Evolutionary conservation across 2,888 invertebrate species (phyloP), one percentile per base, ranked within the genome.

Genomic region (Drosophila falleni): DNA sequence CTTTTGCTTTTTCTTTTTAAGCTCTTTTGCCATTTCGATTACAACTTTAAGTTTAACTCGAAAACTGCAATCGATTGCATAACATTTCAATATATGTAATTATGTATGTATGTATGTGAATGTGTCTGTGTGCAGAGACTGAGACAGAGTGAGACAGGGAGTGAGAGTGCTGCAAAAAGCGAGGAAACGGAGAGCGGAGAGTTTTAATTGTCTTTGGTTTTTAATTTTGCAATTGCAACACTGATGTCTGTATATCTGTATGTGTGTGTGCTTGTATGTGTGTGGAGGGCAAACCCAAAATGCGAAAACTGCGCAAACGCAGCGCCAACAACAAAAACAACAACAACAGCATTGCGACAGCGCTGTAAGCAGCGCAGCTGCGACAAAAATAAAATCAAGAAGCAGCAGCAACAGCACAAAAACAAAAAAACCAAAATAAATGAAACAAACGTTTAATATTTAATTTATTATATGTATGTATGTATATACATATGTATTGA

Each of bases 261-360:
- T 2, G 41, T 23, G 35, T 50, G 10, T 46, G 39, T 59, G 29
- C 41, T 53, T 53, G 35, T 63, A 41, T 71, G 33, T 44, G 42
- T 31, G 53, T 71, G 55, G 74, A 67, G 61, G 63, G 77, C 74
- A 72, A 55, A 65, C 31, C 49, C 59, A 74, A 75, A 75, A 75
- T 68, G 64, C 78, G 68, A 83, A 81, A 74, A 76, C 62, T 80
- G 73, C 67, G 80, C 73, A 81, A 71, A 81, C 81, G 77, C 77
- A 80, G 46, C 77, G 41, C 9, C 44, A 53, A 13, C 50, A 44
- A n/a, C n/a, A n/a, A n/a, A n/a, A n/a, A 37, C 26, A 67, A 31
- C 16, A 39, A 15, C 42, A 50, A 23, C 44, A 49, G 64, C 58
- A 64, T 71, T 71, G 72, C 80, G 63, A 68, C 78, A 83, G 64